Conservation (phyloP, 2,888 invertebrate species). For the Dusona sp. region DNA sequence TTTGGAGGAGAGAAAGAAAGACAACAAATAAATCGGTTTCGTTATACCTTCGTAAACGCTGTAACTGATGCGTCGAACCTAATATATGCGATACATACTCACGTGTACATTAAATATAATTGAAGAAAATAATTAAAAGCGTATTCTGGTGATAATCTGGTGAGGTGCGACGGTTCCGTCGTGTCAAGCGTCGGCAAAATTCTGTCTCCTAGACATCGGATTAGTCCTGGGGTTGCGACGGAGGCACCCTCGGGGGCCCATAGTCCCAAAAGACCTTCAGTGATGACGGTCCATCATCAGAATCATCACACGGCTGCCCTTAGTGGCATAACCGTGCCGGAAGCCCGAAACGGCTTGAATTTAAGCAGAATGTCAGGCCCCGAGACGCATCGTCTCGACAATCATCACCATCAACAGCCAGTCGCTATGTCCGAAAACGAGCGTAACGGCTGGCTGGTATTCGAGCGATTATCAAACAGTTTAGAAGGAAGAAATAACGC, state of each 20-base stretch:
- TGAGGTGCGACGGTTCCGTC: slow-evolving; percentile 56
- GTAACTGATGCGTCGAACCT: neutral
- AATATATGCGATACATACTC: neutral
- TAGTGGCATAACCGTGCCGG: slow-evolving; percentile 80
- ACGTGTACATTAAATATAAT: neutral
- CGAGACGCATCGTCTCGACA: slow-evolving; percentile 78
- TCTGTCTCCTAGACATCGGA: slow-evolving; percentile 82
- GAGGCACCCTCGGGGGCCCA: slow-evolving; percentile 82
- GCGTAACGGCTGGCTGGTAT: slow-evolving; percentile 62
- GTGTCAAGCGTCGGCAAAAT: slow-evolving; percentile 80
- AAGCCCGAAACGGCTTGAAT: slow-evolving; percentile 79
- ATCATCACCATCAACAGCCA: slow-evolving; percentile 73
- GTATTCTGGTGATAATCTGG: slow-evolving; percentile 18
- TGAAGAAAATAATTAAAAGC: neutral
- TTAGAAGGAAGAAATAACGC: slow-evolving; percentile 73
- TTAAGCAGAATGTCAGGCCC: slow-evolving; percentile 81
- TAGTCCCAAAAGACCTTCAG: slow-evolving; percentile 79
- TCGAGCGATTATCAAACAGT: slow-evolving; percentile 78
- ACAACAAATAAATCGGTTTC: slow-evolving; percentile 28
- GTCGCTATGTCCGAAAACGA: slow-evolving; percentile 69
- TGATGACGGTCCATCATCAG: slow-evolving; percentile 84
- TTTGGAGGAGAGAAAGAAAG: slow-evolving; percentile 3
- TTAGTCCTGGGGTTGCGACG: slow-evolving; percentile 82
- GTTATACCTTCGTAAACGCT: slow-evolving; percentile 30
- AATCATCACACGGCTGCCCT: slow-evolving; percentile 84